A percentile compares a stretch with the other conserved stretches of the same genome.
These are phyloP conservation scores for Tachina lurida DNA, from an alignment of 2,888 invertebrate species.

Conservation along the genomic window DNA sequence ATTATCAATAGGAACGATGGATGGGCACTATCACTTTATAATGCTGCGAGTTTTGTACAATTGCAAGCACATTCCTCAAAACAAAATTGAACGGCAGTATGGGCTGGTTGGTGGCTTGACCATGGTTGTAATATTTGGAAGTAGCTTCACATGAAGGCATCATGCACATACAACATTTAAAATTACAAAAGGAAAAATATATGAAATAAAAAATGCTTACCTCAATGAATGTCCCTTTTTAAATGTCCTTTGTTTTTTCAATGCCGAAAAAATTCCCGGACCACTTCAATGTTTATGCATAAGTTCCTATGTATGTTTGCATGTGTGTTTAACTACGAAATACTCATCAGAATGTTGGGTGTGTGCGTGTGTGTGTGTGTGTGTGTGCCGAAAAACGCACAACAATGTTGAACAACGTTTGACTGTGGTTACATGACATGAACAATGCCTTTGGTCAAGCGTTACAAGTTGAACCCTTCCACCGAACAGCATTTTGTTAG, in stretches of 20 bases:
- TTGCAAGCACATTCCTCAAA: constrained; percentile 39
- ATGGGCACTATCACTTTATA: background rate
- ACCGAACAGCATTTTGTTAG: constrained; percentile 55
- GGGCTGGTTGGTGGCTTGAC: background rate
- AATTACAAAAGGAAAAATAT: constrained; percentile 3
- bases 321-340: no score
- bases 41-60: background rate
- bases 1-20: constrained; percentile 15
- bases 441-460: constrained; percentile 62
- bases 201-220: constrained; percentile 26
- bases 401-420: constrained; percentile 48
- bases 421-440: constrained; percentile 66
- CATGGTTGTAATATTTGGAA: background rate
- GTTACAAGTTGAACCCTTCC: constrained; percentile 55
- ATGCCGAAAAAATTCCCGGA: constrained; percentile 29
- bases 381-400: constrained; percentile 11
- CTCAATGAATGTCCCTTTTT: constrained; percentile 59
- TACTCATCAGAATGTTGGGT: no score
- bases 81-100: constrained; percentile 12
- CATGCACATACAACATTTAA: constrained; percentile 4
- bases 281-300: background rate
- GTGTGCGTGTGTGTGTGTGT: background rate
- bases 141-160: constrained; percentile 48
- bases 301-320: background rate
- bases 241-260: constrained; percentile 56